phyloP scores from a whole-genome alignment of 2,113 vertebrate genomes.

The Anarrhichthys ocellatus region DNA sequence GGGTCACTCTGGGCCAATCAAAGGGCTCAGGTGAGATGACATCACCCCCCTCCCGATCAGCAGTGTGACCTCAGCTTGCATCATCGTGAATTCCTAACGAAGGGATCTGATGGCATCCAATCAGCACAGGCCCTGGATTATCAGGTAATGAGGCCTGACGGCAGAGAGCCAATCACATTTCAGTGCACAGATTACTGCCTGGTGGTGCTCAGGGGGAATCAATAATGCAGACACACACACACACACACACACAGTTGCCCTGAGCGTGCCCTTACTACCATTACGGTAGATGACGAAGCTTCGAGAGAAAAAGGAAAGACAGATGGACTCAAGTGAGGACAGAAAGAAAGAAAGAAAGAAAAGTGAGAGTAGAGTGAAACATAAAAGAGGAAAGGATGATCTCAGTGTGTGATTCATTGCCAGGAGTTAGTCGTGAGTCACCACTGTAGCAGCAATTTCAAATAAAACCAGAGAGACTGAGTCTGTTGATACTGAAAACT shows the following conservation, averaged over 20 bases:
- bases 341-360: neutral
- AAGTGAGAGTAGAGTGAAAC: constrained; percentile 10
- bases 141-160: constrained; percentile 65
- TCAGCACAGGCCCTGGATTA: constrained; percentile 42
- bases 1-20: constrained; percentile 57
- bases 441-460: constrained; percentile 4
- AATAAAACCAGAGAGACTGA: constrained; percentile 14
- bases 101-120: constrained; percentile 52
- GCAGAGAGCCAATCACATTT: constrained; percentile 49
- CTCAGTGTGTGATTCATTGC: constrained; percentile 58
- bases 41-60: constrained; percentile 70
- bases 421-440: constrained; percentile 58
- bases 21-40: constrained; percentile 71
- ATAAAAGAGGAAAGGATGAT: constrained; percentile 50
- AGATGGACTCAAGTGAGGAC: neutral
- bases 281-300: constrained; percentile 46
- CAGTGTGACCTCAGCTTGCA: constrained; percentile 74
- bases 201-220: constrained; percentile 45
- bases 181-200: constrained; percentile 49
- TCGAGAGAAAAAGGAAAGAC: neutral
- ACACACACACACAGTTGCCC: constrained; percentile 1
- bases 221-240: constrained; percentile 66
- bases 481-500: neutral
- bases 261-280: constrained; percentile 6
- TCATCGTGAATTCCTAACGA: constrained; percentile 74